Base-by-base conservation (phyloP, 2,797 vertebrate species). In the Chelmon rostratus region DNA sequence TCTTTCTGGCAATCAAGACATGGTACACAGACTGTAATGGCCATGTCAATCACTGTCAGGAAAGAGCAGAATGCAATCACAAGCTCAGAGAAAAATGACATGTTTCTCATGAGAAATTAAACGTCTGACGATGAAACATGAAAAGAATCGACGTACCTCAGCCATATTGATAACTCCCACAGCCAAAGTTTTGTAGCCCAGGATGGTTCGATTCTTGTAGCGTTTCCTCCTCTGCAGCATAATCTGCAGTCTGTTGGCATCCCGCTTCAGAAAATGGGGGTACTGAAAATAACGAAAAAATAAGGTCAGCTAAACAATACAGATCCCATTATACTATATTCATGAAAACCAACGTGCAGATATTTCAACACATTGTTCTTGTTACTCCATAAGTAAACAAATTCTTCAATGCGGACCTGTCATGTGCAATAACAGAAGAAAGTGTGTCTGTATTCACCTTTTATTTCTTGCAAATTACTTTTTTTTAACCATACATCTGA, bases 131-230 rank as follows among this genome's bases (percentile, higher is more conserved):
- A 52, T 54, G 50, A 82, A 68, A 68, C 63, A 10, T 65, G n/a
- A 78, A 73, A 76, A 57, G 25, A 62, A 67, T 44, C 15, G 23
- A 68, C 23, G 18, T 88, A 98, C 97, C 97, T 98, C 97, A 0
- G 97, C 96, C 97, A 98, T 98, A 86, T 98, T 96, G 82, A 98
- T 97, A 57, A 97, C 94, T 73, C 97, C 97, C 68, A 97, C 96
- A 2, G 97, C 97, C 69, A 98, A 85, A 0, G 97, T 98, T 91
- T 98, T 98, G 95, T 97, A 98, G 85, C 97, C 97, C 89, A 98
- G 94, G 87, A 98, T 97, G 0, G 97, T 97, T 78, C 97, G 95
- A 90, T 98, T 98, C 86, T 98, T 98, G 94, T 98, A 98, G n/a
- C 97, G 94, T 88, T 98, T 98, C 80, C 97, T 94, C 82, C 97